Percentiles rank a stretch among this genome's conserved stretches.
These are phyloP conservation scores for Ditylenchus dipsaci DNA, from an alignment of 1,140 invertebrate genomes.

Conservation along the genomic window DNA sequence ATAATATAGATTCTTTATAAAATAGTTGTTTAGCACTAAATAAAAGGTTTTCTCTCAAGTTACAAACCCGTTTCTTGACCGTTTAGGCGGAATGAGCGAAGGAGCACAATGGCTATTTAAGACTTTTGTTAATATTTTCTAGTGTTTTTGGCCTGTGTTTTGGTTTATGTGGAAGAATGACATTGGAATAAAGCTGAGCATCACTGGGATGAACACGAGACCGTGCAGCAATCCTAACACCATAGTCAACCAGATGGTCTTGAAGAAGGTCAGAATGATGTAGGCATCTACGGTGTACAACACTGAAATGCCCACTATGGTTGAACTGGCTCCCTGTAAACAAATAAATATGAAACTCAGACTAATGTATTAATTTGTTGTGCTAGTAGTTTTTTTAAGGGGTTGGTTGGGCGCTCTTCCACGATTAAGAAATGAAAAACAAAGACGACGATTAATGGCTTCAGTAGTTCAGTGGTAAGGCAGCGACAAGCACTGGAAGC, in stretches of 20 bases:
- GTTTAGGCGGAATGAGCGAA: background rate
- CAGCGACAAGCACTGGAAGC: too few relatives aligned
- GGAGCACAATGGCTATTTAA: background rate
- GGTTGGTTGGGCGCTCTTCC: too few relatives aligned
- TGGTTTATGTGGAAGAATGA: conserved; percentile 46
- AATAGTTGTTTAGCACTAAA: too few relatives aligned
- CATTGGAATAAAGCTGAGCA: conserved; percentile 59
- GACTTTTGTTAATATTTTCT: background rate
- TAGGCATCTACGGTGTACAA: conserved; percentile 84
- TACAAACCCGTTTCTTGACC: background rate
- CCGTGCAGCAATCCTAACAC: conserved; percentile 83
- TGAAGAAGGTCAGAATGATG: conserved; percentile 96
- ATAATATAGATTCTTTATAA: too few relatives aligned
- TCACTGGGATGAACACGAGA: conserved; percentile 75
- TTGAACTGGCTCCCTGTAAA: conserved; percentile 80
- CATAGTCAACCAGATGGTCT: conserved; percentile 92
- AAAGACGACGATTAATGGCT: too few relatives aligned
- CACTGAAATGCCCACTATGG: conserved; percentile 81
- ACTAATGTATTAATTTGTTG: too few relatives aligned
- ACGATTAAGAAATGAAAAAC: too few relatives aligned
- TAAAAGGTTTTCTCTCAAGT: background rate
- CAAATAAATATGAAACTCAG: background rate
- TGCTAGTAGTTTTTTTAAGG: too few relatives aligned
- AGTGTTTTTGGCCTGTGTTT: background rate
- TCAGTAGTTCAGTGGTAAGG: too few relatives aligned